phyloP scores from a whole-genome alignment of 2,797 vertebrate genomes.

The Melanotaenia trifasciata region DNA sequence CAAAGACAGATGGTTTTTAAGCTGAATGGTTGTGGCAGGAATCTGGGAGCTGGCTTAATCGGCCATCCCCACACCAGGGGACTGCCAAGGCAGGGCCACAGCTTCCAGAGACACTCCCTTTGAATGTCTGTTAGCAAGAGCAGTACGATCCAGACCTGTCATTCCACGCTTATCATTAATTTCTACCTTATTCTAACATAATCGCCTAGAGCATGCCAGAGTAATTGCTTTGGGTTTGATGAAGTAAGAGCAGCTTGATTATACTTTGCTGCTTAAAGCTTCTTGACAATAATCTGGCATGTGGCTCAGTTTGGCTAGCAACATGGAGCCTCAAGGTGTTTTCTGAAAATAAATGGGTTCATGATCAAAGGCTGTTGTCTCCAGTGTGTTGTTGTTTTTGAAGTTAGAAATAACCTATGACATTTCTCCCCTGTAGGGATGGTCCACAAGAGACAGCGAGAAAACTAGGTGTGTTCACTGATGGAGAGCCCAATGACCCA shows the following conservation, averaged over 20 bases:
- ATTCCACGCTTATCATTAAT: constrained; percentile 58
- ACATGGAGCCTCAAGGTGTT: constrained; percentile 22
- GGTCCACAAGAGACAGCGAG: constrained; percentile 91
- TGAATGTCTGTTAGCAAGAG: constrained; percentile 62
- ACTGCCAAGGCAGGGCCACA: constrained; percentile 71
- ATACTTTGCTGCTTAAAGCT: constrained; percentile 32
- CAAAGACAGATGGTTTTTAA: constrained; percentile 85
- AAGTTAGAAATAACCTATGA: constrained; percentile 27
- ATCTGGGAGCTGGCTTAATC: constrained; percentile 80
- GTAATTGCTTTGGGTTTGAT: constrained; percentile 54
- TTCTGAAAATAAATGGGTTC: constrained; percentile 6
- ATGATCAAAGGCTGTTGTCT: constrained; percentile 21
- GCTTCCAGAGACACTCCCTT: constrained; percentile 69
- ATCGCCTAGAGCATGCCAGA: constrained; percentile 44
- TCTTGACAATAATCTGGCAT: constrained; percentile 48
- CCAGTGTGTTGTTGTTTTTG: constrained; percentile 9
- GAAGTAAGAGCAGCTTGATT: constrained; percentile 51
- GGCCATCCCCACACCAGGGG: constrained; percentile 69
- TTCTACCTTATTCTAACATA: constrained; percentile 68
- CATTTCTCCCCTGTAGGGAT: constrained; percentile 84
- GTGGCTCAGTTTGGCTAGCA: constrained; percentile 26
- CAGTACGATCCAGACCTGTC: constrained; percentile 62
- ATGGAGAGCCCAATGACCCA: constrained; percentile 88
- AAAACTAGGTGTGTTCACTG: constrained; percentile 93
- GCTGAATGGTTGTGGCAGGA: constrained; percentile 82